Percentiles rank a stretch among this genome's conserved stretches.
These are phyloP conservation scores for Actinia equina DNA, from an alignment of 64 coral and sea anemone genomes.

Conservation along the genomic window DNA sequence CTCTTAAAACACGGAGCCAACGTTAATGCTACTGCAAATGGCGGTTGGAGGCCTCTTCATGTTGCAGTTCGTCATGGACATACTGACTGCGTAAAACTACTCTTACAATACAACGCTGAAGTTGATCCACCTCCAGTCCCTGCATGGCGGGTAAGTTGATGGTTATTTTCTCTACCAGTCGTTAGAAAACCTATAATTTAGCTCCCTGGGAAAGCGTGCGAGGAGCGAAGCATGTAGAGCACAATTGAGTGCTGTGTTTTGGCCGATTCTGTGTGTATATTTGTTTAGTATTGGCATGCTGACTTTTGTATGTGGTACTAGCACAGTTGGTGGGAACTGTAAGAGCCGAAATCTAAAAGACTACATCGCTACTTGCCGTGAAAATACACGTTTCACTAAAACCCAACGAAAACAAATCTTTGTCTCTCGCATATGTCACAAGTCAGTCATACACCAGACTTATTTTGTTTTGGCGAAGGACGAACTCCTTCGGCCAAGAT, in stretches of 20 bases:
- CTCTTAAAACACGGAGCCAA: slow-evolving; percentile 94
- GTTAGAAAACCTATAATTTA: background rate
- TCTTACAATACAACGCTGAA: slow-evolving; percentile 85
- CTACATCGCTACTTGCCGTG: slow-evolving; percentile 26
- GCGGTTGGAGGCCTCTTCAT: slow-evolving; percentile 96
- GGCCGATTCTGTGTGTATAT: slow-evolving; percentile 29
- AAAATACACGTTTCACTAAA: slow-evolving; percentile 10
- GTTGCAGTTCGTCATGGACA: slow-evolving; percentile 96
- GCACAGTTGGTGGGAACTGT: slow-evolving; percentile 81
- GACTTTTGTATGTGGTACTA: slow-evolving; percentile 74
- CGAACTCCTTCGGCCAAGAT: background rate
- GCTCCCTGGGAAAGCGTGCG: background rate
- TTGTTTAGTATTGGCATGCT: slow-evolving; percentile 55
- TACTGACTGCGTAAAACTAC: slow-evolving; percentile 90
- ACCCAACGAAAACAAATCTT: slow-evolving; percentile 6
- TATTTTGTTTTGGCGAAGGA: slow-evolving; percentile 10
- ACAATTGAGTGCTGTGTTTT: slow-evolving; percentile 33
- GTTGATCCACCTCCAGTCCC: slow-evolving; percentile 84
- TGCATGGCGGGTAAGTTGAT: slow-evolving; percentile 82
- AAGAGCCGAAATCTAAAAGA: slow-evolving; percentile 70
- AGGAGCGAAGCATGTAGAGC: background rate
- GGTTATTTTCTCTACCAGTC: background rate
- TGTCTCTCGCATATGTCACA: slow-evolving; percentile 1
- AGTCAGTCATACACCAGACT: background rate
- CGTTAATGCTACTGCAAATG: slow-evolving; percentile 97